These are phyloP conservation scores for Anadara kagoshimensis DNA, from an alignment of 1,140 invertebrate genomes.

Conservation along the genomic window DNA sequence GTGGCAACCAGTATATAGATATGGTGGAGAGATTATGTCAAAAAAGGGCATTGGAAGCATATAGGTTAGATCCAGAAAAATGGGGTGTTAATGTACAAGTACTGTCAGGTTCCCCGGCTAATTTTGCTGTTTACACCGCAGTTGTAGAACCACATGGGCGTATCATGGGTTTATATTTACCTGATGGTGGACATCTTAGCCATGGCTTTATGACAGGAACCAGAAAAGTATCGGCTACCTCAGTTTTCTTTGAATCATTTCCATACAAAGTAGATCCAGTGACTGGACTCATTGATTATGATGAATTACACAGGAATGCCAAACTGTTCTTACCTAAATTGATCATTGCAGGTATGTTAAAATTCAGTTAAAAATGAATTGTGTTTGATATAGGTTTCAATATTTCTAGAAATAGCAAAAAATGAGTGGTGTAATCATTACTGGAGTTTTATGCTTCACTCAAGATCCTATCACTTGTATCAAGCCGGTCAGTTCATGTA, in stretches of 20 bases:
- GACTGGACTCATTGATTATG: constrained; percentile 96
- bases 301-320: constrained; percentile 87
- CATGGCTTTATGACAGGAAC: constrained; percentile 94
- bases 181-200: constrained; percentile 95
- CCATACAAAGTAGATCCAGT: constrained; percentile 93
- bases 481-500: no score
- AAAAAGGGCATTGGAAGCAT: constrained; percentile 89
- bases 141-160: constrained; percentile 91
- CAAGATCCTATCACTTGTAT: no score
- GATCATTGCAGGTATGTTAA: constrained; percentile 86
- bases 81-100: constrained; percentile 99
- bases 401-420: no score
- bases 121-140: constrained; percentile 89
- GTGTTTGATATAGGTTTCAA: no score
- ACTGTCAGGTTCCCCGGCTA: constrained; percentile 97
- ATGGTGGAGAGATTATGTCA: constrained; percentile 93
- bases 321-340: constrained; percentile 92
- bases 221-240: constrained; percentile 97
- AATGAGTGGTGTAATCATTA: no score
- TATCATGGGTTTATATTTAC: constrained; percentile 96
- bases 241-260: constrained; percentile 98
- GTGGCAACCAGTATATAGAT: constrained; percentile 98
- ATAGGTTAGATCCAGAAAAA: constrained; percentile 85
- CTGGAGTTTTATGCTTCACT: no score
- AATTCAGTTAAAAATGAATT: not conserved